A percentile compares a stretch with the other conserved stretches of the same genome.
Evolutionary conservation across 2,113 vertebrate genomes (phyloP).

Genomic region (Nibea albiflora): DNA sequence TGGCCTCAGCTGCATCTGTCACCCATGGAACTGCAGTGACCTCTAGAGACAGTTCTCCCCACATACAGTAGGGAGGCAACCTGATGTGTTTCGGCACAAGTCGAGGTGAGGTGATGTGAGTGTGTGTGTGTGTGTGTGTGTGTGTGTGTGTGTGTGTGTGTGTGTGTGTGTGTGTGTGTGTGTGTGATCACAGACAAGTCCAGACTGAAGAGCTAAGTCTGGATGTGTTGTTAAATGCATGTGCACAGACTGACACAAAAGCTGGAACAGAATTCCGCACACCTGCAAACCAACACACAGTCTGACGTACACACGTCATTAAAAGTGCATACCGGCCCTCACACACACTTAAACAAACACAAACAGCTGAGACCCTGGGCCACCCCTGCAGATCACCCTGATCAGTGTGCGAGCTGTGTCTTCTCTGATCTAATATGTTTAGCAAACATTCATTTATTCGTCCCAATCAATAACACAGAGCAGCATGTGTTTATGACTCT

Average conservation of each 20-base stretch:
- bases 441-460: conserved; percentile 83
- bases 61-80: conserved; percentile 77
- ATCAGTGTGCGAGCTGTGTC: conserved; percentile 66
- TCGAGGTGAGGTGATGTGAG: conserved; percentile 54
- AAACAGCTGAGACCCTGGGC: conserved; percentile 60
- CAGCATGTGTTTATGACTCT: conserved; percentile 79
- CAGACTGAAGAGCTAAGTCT: conserved; percentile 39
- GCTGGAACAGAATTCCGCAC: not conserved
- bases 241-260: not conserved
- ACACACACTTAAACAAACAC: conserved; percentile 61
- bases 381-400: conserved; percentile 76
- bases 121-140: conserved; percentile 40
- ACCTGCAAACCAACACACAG: not conserved
- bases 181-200: conserved; percentile 54
- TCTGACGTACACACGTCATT: conserved; percentile 19
- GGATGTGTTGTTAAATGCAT: conserved; percentile 18
- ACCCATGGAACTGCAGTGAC: conserved; percentile 88
- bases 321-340: conserved; percentile 31
- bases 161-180: conserved; percentile 42
- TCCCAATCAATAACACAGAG: conserved; percentile 76
- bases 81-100: conserved; percentile 67
- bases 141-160: conserved; percentile 43
- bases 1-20: conserved; percentile 80
- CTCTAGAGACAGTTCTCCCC: conserved; percentile 85
- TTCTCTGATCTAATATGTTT: conserved; percentile 81